Evolutionary conservation across 2,797 vertebrate genomes (phyloP), one percentile per base, ranked within the genome.

Genomic region (Protonibea diacanthus): DNA sequence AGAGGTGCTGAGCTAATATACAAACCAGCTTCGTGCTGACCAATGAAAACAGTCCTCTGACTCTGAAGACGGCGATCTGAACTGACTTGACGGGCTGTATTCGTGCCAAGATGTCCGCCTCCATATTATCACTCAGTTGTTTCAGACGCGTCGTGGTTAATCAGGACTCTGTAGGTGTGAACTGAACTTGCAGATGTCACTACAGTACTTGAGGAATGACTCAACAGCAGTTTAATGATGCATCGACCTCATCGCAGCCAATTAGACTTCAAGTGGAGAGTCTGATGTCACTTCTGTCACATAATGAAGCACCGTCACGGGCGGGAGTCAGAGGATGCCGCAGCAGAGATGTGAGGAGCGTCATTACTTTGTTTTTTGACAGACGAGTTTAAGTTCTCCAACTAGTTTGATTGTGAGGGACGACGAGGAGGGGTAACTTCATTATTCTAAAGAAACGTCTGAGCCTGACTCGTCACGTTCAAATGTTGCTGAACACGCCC

Each of bases 211-310:
- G 45, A 14, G 14, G 25, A 45, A 18, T 6, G n/a, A 40, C 3
- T 56, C 21, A 21, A 27, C 33, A 40, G 51, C 42, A 75, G 67
- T n/a, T 13, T 15, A n/a, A 42, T 29, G 57, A 60, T 48, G 48
- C 18, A 14, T 3, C 12, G 49, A 65, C 4, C 21, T 68, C 38
- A 58, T 49, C 61, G 10, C 27, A 4, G 72, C 55, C 38, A 21
- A 11, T 62, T 15, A 58, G 49, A 38, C 33, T 66, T 17, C 0
- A 11, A 53, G 53, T 38, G 1, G 1, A 49, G 57, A 61, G 51
- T 62, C 25, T 1, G 8, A 57, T 38, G 42, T 44, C 21, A 52
- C 2, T n/a, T 52, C 3, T 42, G 44, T 64, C 49, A 56, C 42
- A 3, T 13, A 9, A 52, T 45, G 56, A 38, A 4, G 6, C 42